phyloP scores from a whole-genome alignment of 2,113 vertebrate genomes.

The Ellobius talpinus region DNA sequence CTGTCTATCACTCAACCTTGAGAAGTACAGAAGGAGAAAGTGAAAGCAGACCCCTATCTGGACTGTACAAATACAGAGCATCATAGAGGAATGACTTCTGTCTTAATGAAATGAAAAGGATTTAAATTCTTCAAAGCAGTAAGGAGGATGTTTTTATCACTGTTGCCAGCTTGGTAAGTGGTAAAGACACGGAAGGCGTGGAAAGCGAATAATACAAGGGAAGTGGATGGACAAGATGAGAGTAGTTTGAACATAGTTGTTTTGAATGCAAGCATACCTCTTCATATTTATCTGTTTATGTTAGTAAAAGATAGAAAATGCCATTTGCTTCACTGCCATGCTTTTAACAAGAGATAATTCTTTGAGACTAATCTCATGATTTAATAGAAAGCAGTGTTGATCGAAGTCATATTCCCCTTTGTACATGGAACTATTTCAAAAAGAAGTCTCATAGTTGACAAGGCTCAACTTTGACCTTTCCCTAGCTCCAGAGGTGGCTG shows the following conservation, averaged over 20 bases:
- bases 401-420: neutral
- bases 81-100: constrained; percentile 30
- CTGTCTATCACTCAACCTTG: constrained; percentile 38
- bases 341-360: neutral
- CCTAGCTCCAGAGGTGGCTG: constrained; percentile 26
- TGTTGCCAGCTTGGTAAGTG: neutral
- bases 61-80: constrained; percentile 3
- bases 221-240: neutral
- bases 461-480: constrained; percentile 42
- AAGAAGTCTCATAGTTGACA: constrained; percentile 35
- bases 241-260: neutral
- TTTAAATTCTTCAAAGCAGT: neutral
- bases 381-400: neutral
- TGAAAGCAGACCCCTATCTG: constrained; percentile 21
- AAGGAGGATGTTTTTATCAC: neutral
- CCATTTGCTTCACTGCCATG: neutral
- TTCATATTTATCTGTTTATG: neutral
- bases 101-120: neutral
- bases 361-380: constrained; percentile 1
- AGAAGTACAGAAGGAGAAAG: neutral
- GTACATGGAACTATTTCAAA: neutral
- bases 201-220: neutral
- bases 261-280: neutral
- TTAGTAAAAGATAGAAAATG: neutral
- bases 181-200: neutral